A percentile compares a stretch with the other conserved stretches of the same genome.
These are phyloP conservation scores for Clarias macrocephalus DNA, from an alignment of 2,113 vertebrate genomes.

Conservation along the genomic window DNA sequence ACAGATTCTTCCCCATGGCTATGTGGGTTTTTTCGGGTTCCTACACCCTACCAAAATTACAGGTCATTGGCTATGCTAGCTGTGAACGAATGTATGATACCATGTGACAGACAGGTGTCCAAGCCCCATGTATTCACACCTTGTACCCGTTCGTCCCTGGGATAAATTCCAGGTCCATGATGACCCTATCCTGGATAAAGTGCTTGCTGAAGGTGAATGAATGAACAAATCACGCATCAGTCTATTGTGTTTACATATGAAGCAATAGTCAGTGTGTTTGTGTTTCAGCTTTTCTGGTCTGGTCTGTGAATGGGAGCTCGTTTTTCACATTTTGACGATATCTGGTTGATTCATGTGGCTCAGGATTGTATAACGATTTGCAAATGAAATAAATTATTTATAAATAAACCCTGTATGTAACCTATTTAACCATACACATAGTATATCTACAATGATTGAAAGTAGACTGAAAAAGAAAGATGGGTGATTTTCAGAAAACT, in stretches of 20 bases:
- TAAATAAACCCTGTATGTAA: background rate
- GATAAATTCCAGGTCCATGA: background rate
- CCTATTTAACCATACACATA: background rate
- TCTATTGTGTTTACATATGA: background rate
- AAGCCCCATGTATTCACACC: background rate
- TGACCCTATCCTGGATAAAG: background rate
- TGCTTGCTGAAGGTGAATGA: background rate
- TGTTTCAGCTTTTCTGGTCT: background rate
- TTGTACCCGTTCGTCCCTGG: background rate
- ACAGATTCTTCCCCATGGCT: background rate
- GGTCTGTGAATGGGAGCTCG: background rate
- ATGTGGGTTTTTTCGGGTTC: background rate
- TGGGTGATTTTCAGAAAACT: background rate
- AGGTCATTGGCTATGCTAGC: background rate
- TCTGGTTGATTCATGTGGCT: background rate
- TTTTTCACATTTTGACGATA: conserved; percentile 4
- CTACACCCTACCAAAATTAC: background rate
- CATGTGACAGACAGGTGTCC: background rate
- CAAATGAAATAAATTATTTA: background rate
- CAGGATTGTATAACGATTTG: background rate
- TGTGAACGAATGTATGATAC: background rate
- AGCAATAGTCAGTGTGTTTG: background rate
- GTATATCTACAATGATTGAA: background rate
- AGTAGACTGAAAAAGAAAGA: background rate
- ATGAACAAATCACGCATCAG: background rate